These are phyloP conservation scores for Tokudaia tokunoshimensis DNA, from an alignment of 2,797 vertebrate species.

Conservation along the genomic window DNA sequence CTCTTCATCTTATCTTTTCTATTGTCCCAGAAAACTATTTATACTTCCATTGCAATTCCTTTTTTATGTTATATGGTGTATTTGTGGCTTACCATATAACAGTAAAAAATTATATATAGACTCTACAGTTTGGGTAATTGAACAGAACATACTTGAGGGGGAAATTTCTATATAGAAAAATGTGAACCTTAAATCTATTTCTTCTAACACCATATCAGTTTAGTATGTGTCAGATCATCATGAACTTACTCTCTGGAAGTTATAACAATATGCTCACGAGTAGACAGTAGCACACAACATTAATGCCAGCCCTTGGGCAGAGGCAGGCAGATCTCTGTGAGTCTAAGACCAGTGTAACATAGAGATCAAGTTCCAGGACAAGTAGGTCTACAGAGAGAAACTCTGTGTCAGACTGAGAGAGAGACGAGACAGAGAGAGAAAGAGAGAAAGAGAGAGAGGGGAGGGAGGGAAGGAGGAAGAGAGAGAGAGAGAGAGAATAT, in stretches of 20 bases:
- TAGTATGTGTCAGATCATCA: not conserved
- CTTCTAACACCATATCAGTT: not conserved
- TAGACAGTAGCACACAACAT: too few species aligned
- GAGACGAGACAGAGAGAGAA: too few species aligned
- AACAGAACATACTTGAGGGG: not conserved
- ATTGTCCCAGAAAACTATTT: not conserved
- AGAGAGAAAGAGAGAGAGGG: too few species aligned
- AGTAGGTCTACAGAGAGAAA: too few species aligned
- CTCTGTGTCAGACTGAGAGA: too few species aligned
- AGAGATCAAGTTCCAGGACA: too few species aligned
- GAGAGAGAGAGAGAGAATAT: too few species aligned
- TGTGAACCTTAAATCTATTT: not conserved
- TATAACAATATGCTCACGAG: not conserved
- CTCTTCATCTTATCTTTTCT: not conserved
- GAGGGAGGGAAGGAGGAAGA: too few species aligned
- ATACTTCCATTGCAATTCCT: not conserved
- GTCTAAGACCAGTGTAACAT: too few species aligned
- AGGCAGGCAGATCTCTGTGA: too few species aligned
- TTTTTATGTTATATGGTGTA: not conserved
- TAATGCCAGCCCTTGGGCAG: too few species aligned
- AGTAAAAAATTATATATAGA: not conserved
- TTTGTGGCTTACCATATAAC: not conserved
- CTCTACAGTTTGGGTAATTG: not conserved
- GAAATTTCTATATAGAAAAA: not conserved
- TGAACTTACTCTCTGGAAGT: not conserved